phyloP scores from a whole-genome alignment of 1,140 invertebrate genomes.

The Lineus longissimus region DNA sequence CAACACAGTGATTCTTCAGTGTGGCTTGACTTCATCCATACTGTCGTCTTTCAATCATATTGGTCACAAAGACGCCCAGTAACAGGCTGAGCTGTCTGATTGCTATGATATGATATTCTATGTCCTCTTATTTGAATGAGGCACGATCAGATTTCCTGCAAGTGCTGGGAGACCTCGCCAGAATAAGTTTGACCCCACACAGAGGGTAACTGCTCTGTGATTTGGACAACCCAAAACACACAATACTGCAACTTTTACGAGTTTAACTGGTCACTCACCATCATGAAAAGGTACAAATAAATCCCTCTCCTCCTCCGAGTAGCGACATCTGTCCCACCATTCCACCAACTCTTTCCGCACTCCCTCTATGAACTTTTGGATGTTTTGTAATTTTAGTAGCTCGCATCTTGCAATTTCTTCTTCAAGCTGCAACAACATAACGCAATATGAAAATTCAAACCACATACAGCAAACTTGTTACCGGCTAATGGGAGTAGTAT shows the following conservation, averaged over 20 bases:
- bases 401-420: constrained; percentile 64
- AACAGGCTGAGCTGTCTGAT: too few relatives aligned
- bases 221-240: too few relatives aligned
- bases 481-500: too few relatives aligned
- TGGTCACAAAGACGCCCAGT: too few relatives aligned
- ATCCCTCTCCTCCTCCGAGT: constrained; percentile 60
- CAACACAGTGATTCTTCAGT: too few relatives aligned
- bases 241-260: too few relatives aligned
- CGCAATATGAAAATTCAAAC: neutral
- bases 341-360: constrained; percentile 64
- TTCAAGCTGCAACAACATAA: constrained; percentile 42
- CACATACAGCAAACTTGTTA: too few relatives aligned
- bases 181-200: too few relatives aligned
- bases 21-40: too few relatives aligned
- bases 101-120: neutral
- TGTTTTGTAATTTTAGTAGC: constrained; percentile 62
- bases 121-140: neutral
- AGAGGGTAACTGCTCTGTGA: too few relatives aligned
- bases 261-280: constrained; percentile 22
- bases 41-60: too few relatives aligned
- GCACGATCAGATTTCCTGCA: neutral
- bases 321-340: constrained; percentile 71
- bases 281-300: constrained; percentile 55
- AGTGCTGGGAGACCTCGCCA: too few relatives aligned
- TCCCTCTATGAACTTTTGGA: constrained; percentile 67